phyloP scores from a whole-genome alignment of 2,113 vertebrate genomes.

The Grallaria varia region DNA sequence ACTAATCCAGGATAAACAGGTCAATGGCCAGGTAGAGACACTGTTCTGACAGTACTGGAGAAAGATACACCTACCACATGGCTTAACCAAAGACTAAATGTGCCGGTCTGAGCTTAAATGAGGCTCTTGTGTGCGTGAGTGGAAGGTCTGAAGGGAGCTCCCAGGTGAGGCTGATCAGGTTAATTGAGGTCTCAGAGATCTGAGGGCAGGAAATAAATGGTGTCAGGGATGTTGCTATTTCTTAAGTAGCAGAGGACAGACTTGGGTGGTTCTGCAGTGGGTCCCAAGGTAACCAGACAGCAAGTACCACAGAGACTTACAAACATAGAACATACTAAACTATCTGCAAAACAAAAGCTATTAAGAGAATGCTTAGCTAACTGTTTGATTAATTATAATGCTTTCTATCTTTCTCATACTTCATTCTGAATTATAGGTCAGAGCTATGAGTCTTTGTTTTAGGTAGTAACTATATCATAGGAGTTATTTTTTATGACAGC shows the following conservation, averaged over 20 bases:
- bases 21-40: not conserved
- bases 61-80: accelerated
- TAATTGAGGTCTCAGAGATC: not conserved
- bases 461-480: not conserved
- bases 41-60: not conserved
- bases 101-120: not conserved
- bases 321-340: not conserved
- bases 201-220: not conserved
- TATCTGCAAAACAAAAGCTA: not conserved
- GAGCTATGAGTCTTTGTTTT: not conserved
- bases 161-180: not conserved
- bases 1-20: not conserved
- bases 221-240: not conserved
- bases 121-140: accelerated
- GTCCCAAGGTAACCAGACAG: not conserved
- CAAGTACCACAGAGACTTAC: not conserved
- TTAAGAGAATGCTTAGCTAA: not conserved
- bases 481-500: not conserved
- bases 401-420: not conserved
- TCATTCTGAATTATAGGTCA: not conserved
- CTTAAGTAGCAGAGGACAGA: not conserved
- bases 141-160: not conserved
- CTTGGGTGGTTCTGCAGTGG: not conserved
- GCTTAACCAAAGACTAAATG: not conserved
- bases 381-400: not conserved